Percentiles rank a stretch among this genome's conserved stretches.
phyloP scores from a whole-genome alignment of 2,797 vertebrate genomes.

The Clarias platycephalus region DNA sequence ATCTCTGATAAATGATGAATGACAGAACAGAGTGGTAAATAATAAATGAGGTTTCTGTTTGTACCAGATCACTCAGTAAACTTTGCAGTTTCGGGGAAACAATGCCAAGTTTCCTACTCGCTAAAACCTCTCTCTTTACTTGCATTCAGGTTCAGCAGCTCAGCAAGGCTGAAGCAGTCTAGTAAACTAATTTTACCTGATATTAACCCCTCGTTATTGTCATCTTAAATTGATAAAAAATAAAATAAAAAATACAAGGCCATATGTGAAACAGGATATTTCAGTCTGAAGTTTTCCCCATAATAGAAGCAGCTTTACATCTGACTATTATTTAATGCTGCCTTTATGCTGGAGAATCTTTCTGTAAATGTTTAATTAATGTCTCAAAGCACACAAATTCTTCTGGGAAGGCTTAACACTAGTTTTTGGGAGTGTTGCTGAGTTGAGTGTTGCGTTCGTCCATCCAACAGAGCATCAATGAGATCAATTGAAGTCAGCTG shows the following conservation, averaged over 20 bases:
- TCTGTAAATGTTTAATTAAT: no score
- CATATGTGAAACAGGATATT: not conserved
- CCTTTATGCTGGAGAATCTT: not conserved
- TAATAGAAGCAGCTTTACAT: not conserved
- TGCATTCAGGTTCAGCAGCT: not conserved
- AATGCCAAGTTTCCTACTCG: conserved; percentile 11
- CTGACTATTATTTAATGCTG: not conserved
- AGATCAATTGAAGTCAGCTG: not conserved
- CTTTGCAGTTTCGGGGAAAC: not conserved
- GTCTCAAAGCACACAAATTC: not conserved
- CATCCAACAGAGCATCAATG: not conserved
- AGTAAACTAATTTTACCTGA: not conserved
- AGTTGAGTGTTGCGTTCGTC: not conserved
- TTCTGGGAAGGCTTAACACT: not conserved
- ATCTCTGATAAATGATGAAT: conserved; percentile 22
- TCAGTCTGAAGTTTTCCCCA: not conserved
- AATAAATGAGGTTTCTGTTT: conserved; percentile 11
- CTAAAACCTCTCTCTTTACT: not conserved
- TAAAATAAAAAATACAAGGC: not conserved
- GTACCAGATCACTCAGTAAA: not conserved
- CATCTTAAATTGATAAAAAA: not conserved
- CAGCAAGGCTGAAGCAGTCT: not conserved
- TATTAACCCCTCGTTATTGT: not conserved
- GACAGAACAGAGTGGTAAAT: not conserved
- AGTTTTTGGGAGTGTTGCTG: not conserved